A percentile compares a stretch with the other conserved stretches of the same genome.
These are phyloP conservation scores for Cyprinodon tularosa DNA, from an alignment of 2,113 vertebrate genomes.

Conservation along the genomic window DNA sequence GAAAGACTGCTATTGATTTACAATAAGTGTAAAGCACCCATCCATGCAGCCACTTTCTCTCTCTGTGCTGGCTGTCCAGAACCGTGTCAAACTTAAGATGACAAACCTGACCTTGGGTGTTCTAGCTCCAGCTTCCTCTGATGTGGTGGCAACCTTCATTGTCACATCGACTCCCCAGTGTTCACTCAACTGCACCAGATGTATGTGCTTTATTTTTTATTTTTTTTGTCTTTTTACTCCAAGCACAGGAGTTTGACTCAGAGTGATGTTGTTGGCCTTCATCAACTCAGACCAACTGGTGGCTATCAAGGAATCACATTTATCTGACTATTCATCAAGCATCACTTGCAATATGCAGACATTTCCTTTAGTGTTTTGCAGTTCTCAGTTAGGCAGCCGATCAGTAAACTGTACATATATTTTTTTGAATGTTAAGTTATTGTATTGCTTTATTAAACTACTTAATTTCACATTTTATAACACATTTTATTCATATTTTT, in stretches of 20 bases:
- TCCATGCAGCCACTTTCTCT: conserved; percentile 45
- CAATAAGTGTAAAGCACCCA: conserved; percentile 69
- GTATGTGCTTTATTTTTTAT: conserved; percentile 18
- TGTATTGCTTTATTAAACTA: neutral
- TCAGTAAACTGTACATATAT: conserved; percentile 16
- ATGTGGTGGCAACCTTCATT: conserved; percentile 50
- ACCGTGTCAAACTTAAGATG: conserved; percentile 46
- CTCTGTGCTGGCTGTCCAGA: conserved; percentile 41
- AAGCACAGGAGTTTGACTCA: conserved; percentile 3
- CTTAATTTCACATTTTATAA: neutral
- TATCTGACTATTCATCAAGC: conserved; percentile 48
- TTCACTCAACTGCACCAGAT: conserved; percentile 37
- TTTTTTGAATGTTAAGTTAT: neutral
- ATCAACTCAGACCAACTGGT: conserved; percentile 36
- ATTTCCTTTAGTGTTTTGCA: conserved; percentile 40
- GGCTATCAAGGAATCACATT: conserved; percentile 39
- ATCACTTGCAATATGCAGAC: conserved; percentile 38
- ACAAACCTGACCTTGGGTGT: conserved; percentile 71
- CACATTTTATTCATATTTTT: neutral
- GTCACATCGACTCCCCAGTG: conserved; percentile 46
- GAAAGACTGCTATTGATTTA: conserved; percentile 80
- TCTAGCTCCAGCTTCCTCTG: conserved; percentile 36
- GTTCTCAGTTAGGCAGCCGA: conserved; percentile 40
- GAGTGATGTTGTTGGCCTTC: conserved; percentile 3
- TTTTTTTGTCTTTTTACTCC: conserved; percentile 22